A percentile compares a stretch with the other conserved stretches of the same genome.
Conservation (phyloP, 2,888 invertebrate species). For the Eupeodes luniger region DNA sequence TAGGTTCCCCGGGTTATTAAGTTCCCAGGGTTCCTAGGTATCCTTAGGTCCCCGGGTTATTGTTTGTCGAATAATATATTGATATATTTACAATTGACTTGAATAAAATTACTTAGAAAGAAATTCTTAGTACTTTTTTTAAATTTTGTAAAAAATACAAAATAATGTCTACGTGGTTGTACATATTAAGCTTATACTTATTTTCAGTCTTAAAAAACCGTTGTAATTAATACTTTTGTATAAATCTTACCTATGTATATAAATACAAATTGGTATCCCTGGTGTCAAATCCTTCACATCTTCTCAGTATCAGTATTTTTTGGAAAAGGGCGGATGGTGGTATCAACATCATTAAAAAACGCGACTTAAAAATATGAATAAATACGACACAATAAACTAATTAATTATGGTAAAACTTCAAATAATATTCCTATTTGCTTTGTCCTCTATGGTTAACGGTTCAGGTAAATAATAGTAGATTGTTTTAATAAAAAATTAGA, state of each 20-base stretch:
- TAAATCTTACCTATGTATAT: neutral
- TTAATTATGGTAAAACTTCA: conserved; percentile 54
- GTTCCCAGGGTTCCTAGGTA: too few species aligned
- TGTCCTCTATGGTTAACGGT: conserved; percentile 32
- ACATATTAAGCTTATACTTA: too few species aligned
- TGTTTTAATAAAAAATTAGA: neutral
- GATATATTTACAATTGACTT: too few species aligned
- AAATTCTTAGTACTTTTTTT: too few species aligned
- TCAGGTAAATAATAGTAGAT: conserved; percentile 41
- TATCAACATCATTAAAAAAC: neutral
- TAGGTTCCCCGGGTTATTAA: too few species aligned
- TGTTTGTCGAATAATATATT: too few species aligned
- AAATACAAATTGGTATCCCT: neutral
- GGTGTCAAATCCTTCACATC: neutral
- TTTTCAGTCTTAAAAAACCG: too few species aligned
- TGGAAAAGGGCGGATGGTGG: neutral
- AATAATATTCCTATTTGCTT: conserved; percentile 46
- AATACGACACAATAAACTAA: neutral
- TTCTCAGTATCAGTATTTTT: conserved; percentile 4
- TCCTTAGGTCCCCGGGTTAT: too few species aligned
- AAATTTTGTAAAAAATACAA: too few species aligned
- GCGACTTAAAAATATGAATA: conserved; percentile 22
- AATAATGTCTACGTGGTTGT: too few species aligned
- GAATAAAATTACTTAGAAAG: too few species aligned
- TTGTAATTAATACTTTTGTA: neutral